Base-by-base conservation (phyloP, 1,140 invertebrate species). In the Adoxophyes honmai region DNA sequence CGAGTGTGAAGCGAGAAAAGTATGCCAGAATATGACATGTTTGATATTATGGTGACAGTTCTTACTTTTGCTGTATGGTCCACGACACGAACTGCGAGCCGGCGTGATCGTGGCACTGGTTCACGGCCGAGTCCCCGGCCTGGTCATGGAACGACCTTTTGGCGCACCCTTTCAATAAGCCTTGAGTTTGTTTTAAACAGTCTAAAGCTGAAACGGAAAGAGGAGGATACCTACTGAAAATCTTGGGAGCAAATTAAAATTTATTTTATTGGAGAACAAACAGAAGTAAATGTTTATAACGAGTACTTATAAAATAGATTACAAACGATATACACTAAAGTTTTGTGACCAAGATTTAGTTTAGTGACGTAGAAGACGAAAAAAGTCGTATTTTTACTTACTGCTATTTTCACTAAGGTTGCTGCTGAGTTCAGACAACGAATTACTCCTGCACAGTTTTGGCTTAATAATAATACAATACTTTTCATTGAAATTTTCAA, bases 391-490 rank as follows among this genome's bases (percentile, higher is more conserved):
- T 3, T 6, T 6, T 2, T 28, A 82, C 83, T 82, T 61, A 84
- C 83, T 75, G 64, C 68, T 68, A 59, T 28, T 2, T 3, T 82
- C 75, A 38, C 78, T 81, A 52, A 69, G 58, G 34, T 73, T 64
- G 15, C 68, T 66, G 5, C 73, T 71, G 3, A 86, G 66, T 18
- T 86, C 78, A 4, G 81, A 76, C 8, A 86, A 54, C 5, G 81
- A 84, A 53, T 52, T 83, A 61, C 81, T 84, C 56, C 64, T 76
- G 44, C 71, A 62, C 8, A 80, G 57, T 66, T 76, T 79, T 13
- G 83, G 83, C 54, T 78, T 81, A 52, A 86, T 78, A 7, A 73
- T 78, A 60, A 86, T 84, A 18, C 73, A 73, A 60, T 84, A 86
- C 13, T 72, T 70, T 64, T 84, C 79, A 14, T 73, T 73, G 59